These are phyloP conservation scores for Hestina assimilis DNA, from an alignment of 1,140 invertebrate species.

Conservation along the genomic window DNA sequence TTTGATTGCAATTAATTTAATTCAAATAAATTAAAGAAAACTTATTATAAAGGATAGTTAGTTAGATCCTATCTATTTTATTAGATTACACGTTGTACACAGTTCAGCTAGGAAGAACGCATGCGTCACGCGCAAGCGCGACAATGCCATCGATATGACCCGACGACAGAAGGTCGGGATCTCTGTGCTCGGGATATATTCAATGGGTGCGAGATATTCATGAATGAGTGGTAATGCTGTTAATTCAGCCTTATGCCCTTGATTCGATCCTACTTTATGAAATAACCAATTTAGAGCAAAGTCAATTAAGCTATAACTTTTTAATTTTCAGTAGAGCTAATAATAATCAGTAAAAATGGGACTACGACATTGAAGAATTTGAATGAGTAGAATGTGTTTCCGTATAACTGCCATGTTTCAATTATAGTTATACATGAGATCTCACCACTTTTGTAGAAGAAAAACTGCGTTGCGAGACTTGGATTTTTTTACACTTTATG, in stretches of 20 bases:
- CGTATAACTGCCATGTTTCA: too few species aligned
- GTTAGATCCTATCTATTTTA: conserved; percentile 56
- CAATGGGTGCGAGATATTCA: conserved; percentile 51
- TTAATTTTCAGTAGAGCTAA: too few species aligned
- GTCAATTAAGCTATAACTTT: too few species aligned
- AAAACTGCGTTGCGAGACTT: too few species aligned
- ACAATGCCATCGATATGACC: conserved; percentile 61
- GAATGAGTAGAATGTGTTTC: too few species aligned
- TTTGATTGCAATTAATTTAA: neutral
- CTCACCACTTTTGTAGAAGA: too few species aligned
- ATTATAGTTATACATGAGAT: too few species aligned
- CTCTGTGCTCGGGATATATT: too few species aligned
- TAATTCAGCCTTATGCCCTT: conserved; percentile 5
- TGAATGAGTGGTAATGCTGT: conserved; percentile 41
- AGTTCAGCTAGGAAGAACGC: conserved; percentile 33
- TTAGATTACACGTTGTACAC: conserved; percentile 24
- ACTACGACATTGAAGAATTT: too few species aligned
- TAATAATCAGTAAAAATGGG: too few species aligned
- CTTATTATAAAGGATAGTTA: conserved; percentile 57
- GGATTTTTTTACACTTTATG: too few species aligned
- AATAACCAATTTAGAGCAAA: too few species aligned
- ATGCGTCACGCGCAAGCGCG: conserved; percentile 58
- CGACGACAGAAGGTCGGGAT: conserved; percentile 39
- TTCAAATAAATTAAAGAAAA: conserved; percentile 23
- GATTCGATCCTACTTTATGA: neutral